phyloP scores from a whole-genome alignment of 2,797 vertebrate species.

The Gadopsis bispinosus region DNA sequence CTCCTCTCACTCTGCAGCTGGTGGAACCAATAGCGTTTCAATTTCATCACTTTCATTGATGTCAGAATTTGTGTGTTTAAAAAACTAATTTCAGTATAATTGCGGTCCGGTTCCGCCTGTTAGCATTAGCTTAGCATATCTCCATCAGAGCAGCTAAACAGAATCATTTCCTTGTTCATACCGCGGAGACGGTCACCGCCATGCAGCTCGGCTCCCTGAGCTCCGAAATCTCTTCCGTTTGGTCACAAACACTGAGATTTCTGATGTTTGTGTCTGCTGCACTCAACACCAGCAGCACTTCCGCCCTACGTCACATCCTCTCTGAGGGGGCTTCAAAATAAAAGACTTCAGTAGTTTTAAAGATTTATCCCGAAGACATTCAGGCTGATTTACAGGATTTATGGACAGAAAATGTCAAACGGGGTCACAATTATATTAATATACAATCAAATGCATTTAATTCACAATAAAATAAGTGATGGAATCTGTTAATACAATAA shows the following conservation, averaged over 20 bases:
- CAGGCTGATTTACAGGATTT: too few species aligned
- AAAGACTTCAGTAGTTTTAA: not conserved
- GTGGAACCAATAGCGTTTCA: too few species aligned
- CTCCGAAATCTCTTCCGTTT: rapidly evolving
- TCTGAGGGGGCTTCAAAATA: conserved; percentile 4
- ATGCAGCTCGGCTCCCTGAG: conserved; percentile 57
- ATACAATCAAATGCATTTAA: too few species aligned
- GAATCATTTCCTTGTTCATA: conserved; percentile 36
- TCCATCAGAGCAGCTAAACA: not conserved
- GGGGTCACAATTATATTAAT: too few species aligned
- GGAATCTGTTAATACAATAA: too few species aligned
- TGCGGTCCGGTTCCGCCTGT: not conserved
- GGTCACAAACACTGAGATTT: not conserved
- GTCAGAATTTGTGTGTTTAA: not conserved
- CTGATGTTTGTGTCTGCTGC: conserved; percentile 11
- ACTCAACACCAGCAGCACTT: not conserved
- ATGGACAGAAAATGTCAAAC: too few species aligned
- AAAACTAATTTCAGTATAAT: too few species aligned
- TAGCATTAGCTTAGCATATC: conserved; percentile 62
- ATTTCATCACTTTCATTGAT: too few species aligned
- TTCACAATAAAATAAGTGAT: too few species aligned
- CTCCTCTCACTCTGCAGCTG: not conserved
- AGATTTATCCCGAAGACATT: too few species aligned
- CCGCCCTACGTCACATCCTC: conserved; percentile 37
- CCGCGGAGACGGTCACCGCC: conserved; percentile 78